Conservation (phyloP, 2,888 invertebrate genomes). For the Synergus gifuensis region DNA sequence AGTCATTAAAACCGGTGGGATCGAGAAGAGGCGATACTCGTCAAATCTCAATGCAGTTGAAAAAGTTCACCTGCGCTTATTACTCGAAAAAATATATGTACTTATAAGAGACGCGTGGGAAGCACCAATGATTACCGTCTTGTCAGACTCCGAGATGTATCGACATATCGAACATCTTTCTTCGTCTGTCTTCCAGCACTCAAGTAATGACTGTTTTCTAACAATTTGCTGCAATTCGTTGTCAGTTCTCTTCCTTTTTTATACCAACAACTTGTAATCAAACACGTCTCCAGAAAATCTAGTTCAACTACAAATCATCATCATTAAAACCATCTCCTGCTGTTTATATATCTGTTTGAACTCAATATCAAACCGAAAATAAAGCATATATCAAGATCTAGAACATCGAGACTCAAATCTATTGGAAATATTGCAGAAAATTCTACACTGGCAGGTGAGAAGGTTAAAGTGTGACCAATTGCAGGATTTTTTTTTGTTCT, state of each 20-base stretch:
- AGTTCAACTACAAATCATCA: slow-evolving; percentile 21
- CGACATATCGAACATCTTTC: slow-evolving; percentile 39
- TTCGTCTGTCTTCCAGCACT: slow-evolving; percentile 35
- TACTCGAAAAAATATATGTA: slow-evolving; percentile 26
- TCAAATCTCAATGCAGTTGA: slow-evolving; percentile 28
- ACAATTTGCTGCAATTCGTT: slow-evolving; percentile 39
- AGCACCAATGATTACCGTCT: slow-evolving; percentile 33
- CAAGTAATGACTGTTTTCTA: slow-evolving; percentile 40
- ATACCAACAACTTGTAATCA: slow-evolving; percentile 18
- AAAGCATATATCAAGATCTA: not conserved
- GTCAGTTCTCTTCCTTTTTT: slow-evolving; percentile 21
- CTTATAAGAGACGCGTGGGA: slow-evolving; percentile 30
- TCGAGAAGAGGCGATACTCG: slow-evolving; percentile 34
- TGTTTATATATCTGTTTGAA: not conserved
- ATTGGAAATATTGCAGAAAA: too few relatives aligned
- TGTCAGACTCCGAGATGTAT: slow-evolving; percentile 32
- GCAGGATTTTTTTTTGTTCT: not conserved
- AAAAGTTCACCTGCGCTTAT: slow-evolving; percentile 37
- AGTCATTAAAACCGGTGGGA: slow-evolving; percentile 41
- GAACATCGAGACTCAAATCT: too few relatives aligned
- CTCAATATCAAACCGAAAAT: not conserved
- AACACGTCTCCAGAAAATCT: slow-evolving; percentile 22
- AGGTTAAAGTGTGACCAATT: not conserved
- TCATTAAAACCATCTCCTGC: not conserved
- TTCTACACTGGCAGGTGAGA: not conserved